A percentile compares a stretch with the other conserved stretches of the same genome.
These are phyloP conservation scores for Rhinichthys osculus DNA, from an alignment of 2,797 vertebrate genomes.

Conservation along the genomic window DNA sequence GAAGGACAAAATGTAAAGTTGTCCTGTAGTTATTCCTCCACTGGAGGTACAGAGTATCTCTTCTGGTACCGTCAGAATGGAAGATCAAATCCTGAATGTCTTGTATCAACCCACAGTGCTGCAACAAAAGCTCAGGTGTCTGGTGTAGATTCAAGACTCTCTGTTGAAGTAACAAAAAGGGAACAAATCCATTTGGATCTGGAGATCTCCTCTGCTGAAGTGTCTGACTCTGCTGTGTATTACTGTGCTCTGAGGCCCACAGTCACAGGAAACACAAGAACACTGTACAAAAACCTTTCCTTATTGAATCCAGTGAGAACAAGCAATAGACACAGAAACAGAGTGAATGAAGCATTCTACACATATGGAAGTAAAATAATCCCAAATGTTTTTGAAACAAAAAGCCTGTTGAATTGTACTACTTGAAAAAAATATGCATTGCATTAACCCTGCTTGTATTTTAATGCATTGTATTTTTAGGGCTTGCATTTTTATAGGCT, in stretches of 20 bases:
- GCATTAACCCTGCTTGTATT: too few species aligned
- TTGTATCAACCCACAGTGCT: not conserved
- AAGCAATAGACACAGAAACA: not conserved
- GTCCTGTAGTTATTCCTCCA: not conserved
- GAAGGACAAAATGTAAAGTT: not conserved
- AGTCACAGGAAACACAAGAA: not conserved
- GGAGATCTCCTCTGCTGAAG: not conserved
- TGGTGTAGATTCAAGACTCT: not conserved
- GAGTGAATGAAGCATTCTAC: not conserved
- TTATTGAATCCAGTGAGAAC: not conserved
- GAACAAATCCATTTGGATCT: not conserved
- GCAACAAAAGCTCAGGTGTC: not conserved
- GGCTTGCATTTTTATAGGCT: too few species aligned
- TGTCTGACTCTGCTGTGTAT: not conserved
- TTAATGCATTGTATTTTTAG: too few species aligned
- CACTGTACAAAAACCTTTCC: not conserved
- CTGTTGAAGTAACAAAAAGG: not conserved
- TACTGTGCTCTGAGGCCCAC: not conserved
- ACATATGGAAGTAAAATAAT: too few species aligned
- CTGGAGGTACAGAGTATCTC: fast-evolving
- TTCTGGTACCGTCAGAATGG: not conserved
- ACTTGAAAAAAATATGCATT: too few species aligned
- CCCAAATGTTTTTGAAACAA: too few species aligned
- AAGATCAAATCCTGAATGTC: not conserved
- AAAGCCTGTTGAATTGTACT: too few species aligned